These are phyloP conservation scores for Leucophenga varia DNA, from an alignment of 1,140 invertebrate genomes.

Conservation along the genomic window DNA sequence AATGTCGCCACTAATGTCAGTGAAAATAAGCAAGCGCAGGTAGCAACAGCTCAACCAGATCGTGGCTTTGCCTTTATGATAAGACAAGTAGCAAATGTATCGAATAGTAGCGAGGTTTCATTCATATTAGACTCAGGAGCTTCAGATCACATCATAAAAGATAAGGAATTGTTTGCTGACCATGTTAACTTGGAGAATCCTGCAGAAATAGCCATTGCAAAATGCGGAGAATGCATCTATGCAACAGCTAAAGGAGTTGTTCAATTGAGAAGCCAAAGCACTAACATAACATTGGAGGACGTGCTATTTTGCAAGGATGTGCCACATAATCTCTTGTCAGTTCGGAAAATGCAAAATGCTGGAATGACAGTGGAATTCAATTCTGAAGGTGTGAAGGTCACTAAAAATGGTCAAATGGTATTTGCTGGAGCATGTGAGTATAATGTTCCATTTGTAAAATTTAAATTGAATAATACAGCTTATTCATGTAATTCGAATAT, in stretches of 20 bases:
- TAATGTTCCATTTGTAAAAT: constrained; percentile 14
- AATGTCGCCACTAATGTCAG: not conserved
- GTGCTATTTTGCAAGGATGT: constrained; percentile 14
- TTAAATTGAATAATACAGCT: constrained; percentile 17
- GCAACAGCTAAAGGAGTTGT: constrained; percentile 10
- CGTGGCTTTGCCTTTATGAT: constrained; percentile 16
- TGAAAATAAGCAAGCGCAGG: constrained; percentile 12
- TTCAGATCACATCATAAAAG: constrained; percentile 46
- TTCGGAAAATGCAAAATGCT: constrained; percentile 17
- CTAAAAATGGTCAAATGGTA: constrained; percentile 12
- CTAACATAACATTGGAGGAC: constrained; percentile 9
- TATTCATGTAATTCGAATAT: constrained; percentile 11
- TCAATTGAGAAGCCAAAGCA: constrained; percentile 12
- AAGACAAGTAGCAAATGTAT: constrained; percentile 4
- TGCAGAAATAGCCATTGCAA: constrained; percentile 15
- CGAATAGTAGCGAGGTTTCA: constrained; percentile 12
- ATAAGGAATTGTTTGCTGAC: constrained; percentile 28
- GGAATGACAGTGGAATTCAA: constrained; percentile 17
- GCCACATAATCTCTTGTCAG: constrained; percentile 19
- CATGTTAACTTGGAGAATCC: constrained; percentile 9
- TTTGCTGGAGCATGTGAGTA: constrained; percentile 13
- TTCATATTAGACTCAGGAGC: constrained; percentile 50
- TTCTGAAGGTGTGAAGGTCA: constrained; percentile 28
- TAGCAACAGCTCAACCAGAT: not conserved
- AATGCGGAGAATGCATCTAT: constrained; percentile 15